Base-by-base conservation (phyloP, 2,113 vertebrate species). In the Coryphaenoides rupestris region DNA sequence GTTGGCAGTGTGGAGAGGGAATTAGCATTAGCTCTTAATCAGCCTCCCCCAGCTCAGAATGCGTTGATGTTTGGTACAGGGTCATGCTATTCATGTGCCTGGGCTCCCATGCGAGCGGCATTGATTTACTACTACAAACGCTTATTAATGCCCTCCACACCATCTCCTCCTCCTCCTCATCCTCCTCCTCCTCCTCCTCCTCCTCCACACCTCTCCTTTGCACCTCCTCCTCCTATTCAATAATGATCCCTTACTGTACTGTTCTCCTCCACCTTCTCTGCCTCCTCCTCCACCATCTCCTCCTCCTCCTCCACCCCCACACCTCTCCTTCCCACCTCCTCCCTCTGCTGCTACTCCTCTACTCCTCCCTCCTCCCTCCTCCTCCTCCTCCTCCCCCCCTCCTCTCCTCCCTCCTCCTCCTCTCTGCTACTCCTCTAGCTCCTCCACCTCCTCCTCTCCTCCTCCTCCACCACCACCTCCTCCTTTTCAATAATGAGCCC, bases 11-110 rank as follows among this genome's bases (percentile, higher is more conserved):
- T 68, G 74, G 84, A 86, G 84, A 69, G 83, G 78, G 88, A 86
- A 89, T 89, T 86, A 86, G 85, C 78, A 86, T 86, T 78, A 79
- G 72, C 79, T 81, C 84, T 74, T 86, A 84, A 88, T 89, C 87
- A 88, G 85, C 86, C 82, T 87, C 84, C 81, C 72, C 73, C 80
- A 78, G 77, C 67, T 75, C 75, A 74, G 75, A 89, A 89, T 86
- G 79, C 89, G 87, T 88, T 89, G 86, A 89, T 79, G 79, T 84
- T 81, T 74, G 86, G 87, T 82, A 88, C 80, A 55, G 76, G 86
- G 83, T 86, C 84, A 83, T 81, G 81, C 84, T 90, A 89, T 89
- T 89, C 87, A 89, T 81, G 82, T 73, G 75, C 76, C 83, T 80
- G 71, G 68, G 75, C 80, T 86, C 72, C 55, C 76, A 73, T 83